A percentile compares a stretch with the other conserved stretches of the same genome.
phyloP scores from a whole-genome alignment of 1,140 invertebrate species.

The Diabrotica virgifera region DNA sequence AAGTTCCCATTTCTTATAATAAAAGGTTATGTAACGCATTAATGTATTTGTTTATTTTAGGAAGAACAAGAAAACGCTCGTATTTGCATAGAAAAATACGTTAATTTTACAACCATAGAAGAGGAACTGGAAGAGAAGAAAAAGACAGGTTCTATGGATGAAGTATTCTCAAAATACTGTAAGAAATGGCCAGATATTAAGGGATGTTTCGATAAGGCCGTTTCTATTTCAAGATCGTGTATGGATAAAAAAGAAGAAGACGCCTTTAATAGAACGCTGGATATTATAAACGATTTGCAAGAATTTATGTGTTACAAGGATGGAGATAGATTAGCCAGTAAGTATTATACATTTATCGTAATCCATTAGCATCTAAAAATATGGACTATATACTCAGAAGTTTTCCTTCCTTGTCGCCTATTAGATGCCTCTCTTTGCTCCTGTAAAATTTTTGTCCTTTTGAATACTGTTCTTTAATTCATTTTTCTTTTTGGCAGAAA shows the following conservation, averaged over 20 bases:
- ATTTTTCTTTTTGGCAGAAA: too few relatives aligned
- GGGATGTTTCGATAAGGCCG: constrained; percentile 61
- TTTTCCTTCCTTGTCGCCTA: too few relatives aligned
- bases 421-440: too few relatives aligned
- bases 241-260: constrained; percentile 59
- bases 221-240: constrained; percentile 58
- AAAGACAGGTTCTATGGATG: constrained; percentile 54
- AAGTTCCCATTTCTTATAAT: constrained; percentile 44
- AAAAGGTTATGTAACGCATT: neutral
- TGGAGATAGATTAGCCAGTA: constrained; percentile 75
- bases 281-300: constrained; percentile 63
- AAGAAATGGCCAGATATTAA: constrained; percentile 58
- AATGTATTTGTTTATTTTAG: constrained; percentile 27
- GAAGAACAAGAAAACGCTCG: constrained; percentile 35
- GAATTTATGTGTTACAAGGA: constrained; percentile 74
- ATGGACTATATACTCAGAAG: too few relatives aligned
- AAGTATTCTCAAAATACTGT: constrained; percentile 69
- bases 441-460: too few relatives aligned
- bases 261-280: constrained; percentile 58
- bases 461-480: too few relatives aligned
- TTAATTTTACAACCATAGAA: constrained; percentile 46
- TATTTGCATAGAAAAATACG: constrained; percentile 29
- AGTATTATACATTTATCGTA: constrained; percentile 42
- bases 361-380: too few relatives aligned
- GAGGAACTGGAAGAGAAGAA: constrained; percentile 60